Evolutionary conservation across 2,888 invertebrate genomes (phyloP), one percentile per base, ranked within the genome.

Genomic region (Cyclophora albipunctata): DNA sequence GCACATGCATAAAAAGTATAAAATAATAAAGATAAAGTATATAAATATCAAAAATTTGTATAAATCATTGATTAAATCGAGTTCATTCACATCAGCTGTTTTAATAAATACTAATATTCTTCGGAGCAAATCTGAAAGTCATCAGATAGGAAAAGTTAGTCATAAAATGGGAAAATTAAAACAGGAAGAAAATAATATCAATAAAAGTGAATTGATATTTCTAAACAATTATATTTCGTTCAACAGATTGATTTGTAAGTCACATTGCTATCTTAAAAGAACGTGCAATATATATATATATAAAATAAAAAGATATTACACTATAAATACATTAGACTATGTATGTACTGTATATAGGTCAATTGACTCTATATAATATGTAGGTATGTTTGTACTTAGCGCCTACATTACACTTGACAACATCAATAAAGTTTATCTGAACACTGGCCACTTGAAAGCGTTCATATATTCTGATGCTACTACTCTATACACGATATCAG

Each of bases 51-150:
- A 45, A 34, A 34, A 5, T 43, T 42, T 42, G 7, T 37, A 37
- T 5, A 37, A 5, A 37, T 37, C 4, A 37, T 49, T 53, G 48
- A 34, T 45, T 59, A 47, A 54, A 49, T 20, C 20, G 20, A 20
- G 20, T 20, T 20, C 20, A 20, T 42, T 49, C 34, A 20, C 35
- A 48, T 50, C 47, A 46, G 47, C 7, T 49, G 45, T 43, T 60
- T 81, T 73, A 88, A 69, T 73, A 88, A 67, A 88, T 88, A 67
- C 84, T 87, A 71, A 88, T 82, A 75, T 87, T 87, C 81, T 87
- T 87, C 66, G 88, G 88, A 62, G 81, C 87, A 70, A 88, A 88
- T 86, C 88, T 88, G 88, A 64, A 84, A 85, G 46, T 55, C 52
- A 53, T 50, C 45, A 54, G 40, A 45, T 20, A 20, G 20, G 20